Evolutionary conservation across 2,888 invertebrate genomes (phyloP).

Genomic region (Apoda limacodes): DNA sequence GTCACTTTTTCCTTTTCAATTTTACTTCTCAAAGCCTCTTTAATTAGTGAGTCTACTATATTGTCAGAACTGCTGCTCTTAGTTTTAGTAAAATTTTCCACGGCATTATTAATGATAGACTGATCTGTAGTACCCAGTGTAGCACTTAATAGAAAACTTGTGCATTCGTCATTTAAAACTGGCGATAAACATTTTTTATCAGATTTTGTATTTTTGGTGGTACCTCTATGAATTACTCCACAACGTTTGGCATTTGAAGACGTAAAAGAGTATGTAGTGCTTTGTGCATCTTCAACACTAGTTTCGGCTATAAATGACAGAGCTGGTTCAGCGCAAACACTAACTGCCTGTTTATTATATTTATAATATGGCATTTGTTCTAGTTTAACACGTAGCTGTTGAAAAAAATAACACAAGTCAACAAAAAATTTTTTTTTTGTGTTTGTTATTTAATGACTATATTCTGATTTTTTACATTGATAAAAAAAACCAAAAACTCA

Average conservation of each 20-base stretch:
- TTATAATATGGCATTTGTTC: conserved; percentile 30
- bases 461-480: too few species aligned
- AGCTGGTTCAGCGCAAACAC: conserved; percentile 33
- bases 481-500: too few species aligned
- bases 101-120: conserved; percentile 36
- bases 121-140: conserved; percentile 35
- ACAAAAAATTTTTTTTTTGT: too few species aligned
- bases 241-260: too few species aligned
- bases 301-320: conserved; percentile 40
- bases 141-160: conserved; percentile 33
- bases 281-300: conserved; percentile 37
- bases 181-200: conserved; percentile 22
- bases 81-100: conserved; percentile 31
- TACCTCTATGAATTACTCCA: too few species aligned
- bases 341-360: conserved; percentile 32
- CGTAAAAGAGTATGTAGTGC: too few species aligned
- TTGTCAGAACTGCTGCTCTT: conserved; percentile 30
- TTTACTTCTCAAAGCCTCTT: conserved; percentile 33
- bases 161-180: conserved; percentile 23
- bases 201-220: conserved; percentile 9
- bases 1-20: conserved; percentile 12
- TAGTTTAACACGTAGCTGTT: conserved; percentile 47
- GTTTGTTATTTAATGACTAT: too few species aligned
- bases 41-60: conserved; percentile 35
- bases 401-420: too few species aligned